Evolutionary conservation across 2,888 invertebrate species (phyloP), one percentile per base, ranked within the genome.

Genomic region (Leucophenga maculata): DNA sequence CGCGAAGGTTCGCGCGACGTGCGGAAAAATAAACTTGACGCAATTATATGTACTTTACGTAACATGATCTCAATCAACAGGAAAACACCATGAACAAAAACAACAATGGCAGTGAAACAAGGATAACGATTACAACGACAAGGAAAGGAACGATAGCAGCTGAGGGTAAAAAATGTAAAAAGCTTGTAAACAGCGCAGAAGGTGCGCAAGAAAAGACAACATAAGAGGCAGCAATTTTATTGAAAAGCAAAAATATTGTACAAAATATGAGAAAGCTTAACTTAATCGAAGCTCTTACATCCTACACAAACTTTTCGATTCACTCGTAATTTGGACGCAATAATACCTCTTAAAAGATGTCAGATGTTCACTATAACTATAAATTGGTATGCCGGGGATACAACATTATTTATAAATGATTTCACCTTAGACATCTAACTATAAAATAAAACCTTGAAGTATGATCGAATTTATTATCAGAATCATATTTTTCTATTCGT

Each of bases 41-140:
- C 83, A 85, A 79, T 84, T 83, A 78, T 80, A 64, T 48, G 62
- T 64, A 77, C 83, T 80, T 85, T 84, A 78, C 82, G 84, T 85
- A 84, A 84, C 80, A 80, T 83, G 85, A 84, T 85, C 85, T 80
- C 85, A 84, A 85, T 83, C 82, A 85, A 82, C 83, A 82, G 77
- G 78, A 80, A 79, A 83, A 84, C 73, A 73, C 75, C 69, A 68
- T 64, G 69, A 68, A 62, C 66, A 67, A 64, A 46, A 71, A 55
- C 68, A 66, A 59, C 54, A 39, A n/a, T 2, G 57, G 46, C 57
- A 57, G 57, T 26, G 57, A 44, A 46, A 20, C 60, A 50, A 52
- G 50, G 52, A 18, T 20, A 18, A 44, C 44, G 26, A 9, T 54
- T 22, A 14, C 31, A 39, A 44, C 39, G 62, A 50, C n/a, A n/a